Base-by-base conservation (phyloP, 2,888 invertebrate species). In the Drosophila kanekoi region DNA sequence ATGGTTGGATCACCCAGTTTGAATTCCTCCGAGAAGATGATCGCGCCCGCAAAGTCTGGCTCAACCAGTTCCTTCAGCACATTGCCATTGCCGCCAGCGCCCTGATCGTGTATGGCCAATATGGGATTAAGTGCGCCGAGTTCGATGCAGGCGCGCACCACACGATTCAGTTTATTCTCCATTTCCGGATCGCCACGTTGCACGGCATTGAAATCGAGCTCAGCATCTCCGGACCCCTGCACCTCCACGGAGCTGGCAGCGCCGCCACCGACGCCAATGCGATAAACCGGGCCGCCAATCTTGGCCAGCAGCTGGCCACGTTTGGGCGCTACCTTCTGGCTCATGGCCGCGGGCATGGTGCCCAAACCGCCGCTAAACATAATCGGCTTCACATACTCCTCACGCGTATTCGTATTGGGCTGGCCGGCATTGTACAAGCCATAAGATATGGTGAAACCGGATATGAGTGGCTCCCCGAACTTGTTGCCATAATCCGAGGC, bases 401-500 rank as follows among this genome's bases (percentile, higher is more conserved):
- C 95, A 61, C 98, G 94, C 72, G 95, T 94, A 14, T 94, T 94
- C 28, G 95, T 94, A 14, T 94, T 94, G 32, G 93, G 93, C 5
- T 58, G 20, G 0, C 76, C 88, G 0, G 93, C 93, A 83, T 96
- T 94, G 20, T 93, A 93, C 90, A 97, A 93, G 1, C 99, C 99
- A 91, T 97, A 99, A 0, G 98, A 96, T 58, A 98, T 95, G 0
- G 96, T 96, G 92, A 99, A 99, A 6, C 99, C 99, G 87, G 94
- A 93, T 72, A 99, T 95, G 1, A 99, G 94, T 0, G 99, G 99
- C 92, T 99, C 99, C 0, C 99, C 99, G 93, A 99, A 99, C 93
- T 99, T 99, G 92, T 99, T 99, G 8, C 99, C 99, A 92, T 99
- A 99, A 92, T 99, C 99, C 0, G 98, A 98, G 3, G 99, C 99